phyloP scores from a whole-genome alignment of 2,888 invertebrate genomes.

The Hemaris fuciformis region DNA sequence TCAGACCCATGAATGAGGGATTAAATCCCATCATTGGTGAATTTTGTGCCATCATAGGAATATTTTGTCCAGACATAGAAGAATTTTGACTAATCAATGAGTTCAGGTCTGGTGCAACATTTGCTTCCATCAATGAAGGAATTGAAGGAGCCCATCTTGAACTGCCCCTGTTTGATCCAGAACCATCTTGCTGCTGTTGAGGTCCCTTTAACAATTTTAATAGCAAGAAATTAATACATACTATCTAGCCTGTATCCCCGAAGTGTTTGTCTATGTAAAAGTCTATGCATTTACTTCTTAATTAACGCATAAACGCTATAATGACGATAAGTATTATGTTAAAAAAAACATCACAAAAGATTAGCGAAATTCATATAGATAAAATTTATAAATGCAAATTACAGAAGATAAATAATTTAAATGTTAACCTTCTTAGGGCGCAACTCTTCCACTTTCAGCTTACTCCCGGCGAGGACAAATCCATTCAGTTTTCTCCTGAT shows the following conservation, averaged over 20 bases:
- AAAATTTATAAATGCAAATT: too few species aligned
- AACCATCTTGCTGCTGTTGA: neutral
- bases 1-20: too few species aligned
- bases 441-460: slow-evolving; percentile 39
- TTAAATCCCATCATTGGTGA: neutral
- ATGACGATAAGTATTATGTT: too few species aligned
- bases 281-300: too few species aligned
- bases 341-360: too few species aligned
- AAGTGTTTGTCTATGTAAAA: too few species aligned
- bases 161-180: neutral
- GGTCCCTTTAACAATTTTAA: neutral
- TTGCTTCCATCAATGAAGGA: neutral
- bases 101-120: neutral
- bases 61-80: neutral
- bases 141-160: neutral
- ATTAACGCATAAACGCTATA: too few species aligned
- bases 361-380: too few species aligned
- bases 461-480: slow-evolving; percentile 32
- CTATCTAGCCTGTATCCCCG: too few species aligned
- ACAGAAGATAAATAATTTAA: too few species aligned
- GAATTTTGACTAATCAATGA: neutral
- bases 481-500: slow-evolving; percentile 43
- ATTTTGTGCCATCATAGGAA: neutral
- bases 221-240: too few species aligned
- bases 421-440: slow-evolving; percentile 40